Base-by-base conservation (phyloP, 2,113 vertebrate genomes). In the Cettia cetti region DNA sequence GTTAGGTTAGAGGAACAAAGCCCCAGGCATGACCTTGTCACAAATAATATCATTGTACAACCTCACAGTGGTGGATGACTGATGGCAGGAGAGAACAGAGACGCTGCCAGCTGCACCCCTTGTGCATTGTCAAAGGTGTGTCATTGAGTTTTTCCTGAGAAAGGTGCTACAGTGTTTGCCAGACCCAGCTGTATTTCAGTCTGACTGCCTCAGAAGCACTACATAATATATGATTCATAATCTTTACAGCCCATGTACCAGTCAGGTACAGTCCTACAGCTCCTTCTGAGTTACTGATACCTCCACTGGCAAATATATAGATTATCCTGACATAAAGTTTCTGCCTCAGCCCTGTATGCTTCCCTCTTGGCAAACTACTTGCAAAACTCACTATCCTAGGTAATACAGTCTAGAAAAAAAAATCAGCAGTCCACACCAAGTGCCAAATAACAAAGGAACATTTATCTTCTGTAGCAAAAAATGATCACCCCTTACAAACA, bases 1-100 rank as follows among this genome's bases (percentile, higher is more conserved):
- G 88, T 80, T 30, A 94, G 72, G 82, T 92, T 89, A 86, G 52
- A 92, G 35, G 53, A 92, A 64, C 49, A 94, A 95, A 89, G 78
- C 70, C 82, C 31, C 45, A 61, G 66, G 65, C 69, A 79, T 0
- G 3, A 91, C 89, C 76, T 78, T 79, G 59, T 91, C 89, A 94
- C 37, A 95, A 93, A 80, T 20, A 83, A 65, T 26, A 93, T 39
- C 44, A 82, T 13, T 61, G 31, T 19, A 59, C 56, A 77, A 21
- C 60, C 71, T 68, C 11, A 2, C 3, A 64, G 72, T 8, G 80
- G 72, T 7, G 21, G 59, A 92, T 56, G 53, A 82, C 27, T 6
- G 4, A 86, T 10, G 18, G 50, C 47, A 92, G 42, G 42, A 75
- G 40, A 9, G 27, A 89, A 78, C 5, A 85, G n/a, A 79, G 50